Percentiles rank a stretch among this genome's conserved stretches.
Conservation (phyloP, 2,888 invertebrate species). For the Halocaridina rubra region DNA sequence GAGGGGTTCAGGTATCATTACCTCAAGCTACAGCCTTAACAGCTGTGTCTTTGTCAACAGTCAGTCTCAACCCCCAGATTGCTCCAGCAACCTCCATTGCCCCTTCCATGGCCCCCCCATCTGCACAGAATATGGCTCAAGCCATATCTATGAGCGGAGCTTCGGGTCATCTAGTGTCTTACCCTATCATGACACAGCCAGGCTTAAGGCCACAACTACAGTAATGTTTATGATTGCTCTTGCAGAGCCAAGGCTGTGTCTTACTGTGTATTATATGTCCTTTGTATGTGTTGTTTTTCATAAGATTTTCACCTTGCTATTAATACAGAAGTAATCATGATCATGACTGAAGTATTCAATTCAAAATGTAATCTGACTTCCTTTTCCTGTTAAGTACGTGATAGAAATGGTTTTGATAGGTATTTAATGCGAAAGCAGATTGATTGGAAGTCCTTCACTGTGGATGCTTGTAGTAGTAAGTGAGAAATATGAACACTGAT, state of each 20-base stretch:
- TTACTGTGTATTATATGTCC: neutral
- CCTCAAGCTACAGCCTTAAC: constrained; percentile 47
- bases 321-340: too few species aligned
- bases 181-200: constrained; percentile 63
- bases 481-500: too few species aligned
- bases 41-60: constrained; percentile 50
- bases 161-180: constrained; percentile 57
- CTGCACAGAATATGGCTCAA: constrained; percentile 43
- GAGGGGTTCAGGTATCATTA: constrained; percentile 56
- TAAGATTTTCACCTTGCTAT: too few species aligned
- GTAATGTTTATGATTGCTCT: neutral
- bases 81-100: constrained; percentile 61
- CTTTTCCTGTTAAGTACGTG: too few species aligned
- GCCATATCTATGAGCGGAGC: constrained; percentile 62
- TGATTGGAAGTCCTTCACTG: too few species aligned
- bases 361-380: too few species aligned
- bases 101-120: constrained; percentile 52
- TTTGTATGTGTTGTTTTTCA: too few species aligned
- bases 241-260: neutral
- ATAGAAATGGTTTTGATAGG: too few species aligned
- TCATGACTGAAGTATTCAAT: too few species aligned
- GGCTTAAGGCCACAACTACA: constrained; percentile 60
- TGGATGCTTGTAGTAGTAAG: too few species aligned
- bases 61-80: constrained; percentile 54
- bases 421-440: too few species aligned